Evolutionary conservation across 92 coral and sea anemone genomes (phyloP).

Genomic region (Nematostella vectensis): DNA sequence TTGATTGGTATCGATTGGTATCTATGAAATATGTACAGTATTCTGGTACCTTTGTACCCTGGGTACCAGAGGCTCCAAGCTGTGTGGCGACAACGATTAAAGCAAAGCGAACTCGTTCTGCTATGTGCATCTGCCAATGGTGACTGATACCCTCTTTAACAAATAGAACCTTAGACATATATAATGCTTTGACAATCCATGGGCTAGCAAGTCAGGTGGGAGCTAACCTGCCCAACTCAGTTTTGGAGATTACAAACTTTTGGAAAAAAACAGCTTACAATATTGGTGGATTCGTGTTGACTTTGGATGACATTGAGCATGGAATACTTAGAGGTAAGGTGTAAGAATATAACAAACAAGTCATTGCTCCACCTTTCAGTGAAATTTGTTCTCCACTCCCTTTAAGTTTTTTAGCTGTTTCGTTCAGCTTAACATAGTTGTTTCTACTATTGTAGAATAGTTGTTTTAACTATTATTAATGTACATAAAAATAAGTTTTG

Average conservation of each 20-base stretch:
- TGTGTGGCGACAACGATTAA: not conserved
- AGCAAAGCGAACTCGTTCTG: not conserved
- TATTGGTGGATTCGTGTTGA: conserved; percentile 57
- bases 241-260: conserved; percentile 62
- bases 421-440: too few species aligned
- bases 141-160: not conserved
- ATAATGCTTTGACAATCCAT: conserved; percentile 90
- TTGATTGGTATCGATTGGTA: too few species aligned
- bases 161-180: conserved; percentile 31
- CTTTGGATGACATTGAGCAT: conserved; percentile 94
- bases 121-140: too few species aligned
- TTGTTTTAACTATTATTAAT: too few species aligned
- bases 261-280: conserved; percentile 72
- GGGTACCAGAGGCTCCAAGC: too few species aligned
- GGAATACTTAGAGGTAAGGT: conserved; percentile 79
- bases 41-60: too few species aligned
- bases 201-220: conserved; percentile 41
- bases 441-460: too few species aligned
- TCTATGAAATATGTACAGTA: too few species aligned
- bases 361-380: not conserved
- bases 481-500: too few species aligned
- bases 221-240: conserved; percentile 63
- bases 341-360: too few species aligned
- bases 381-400: too few species aligned
- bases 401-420: too few species aligned